Evolutionary conservation across 2,797 vertebrate genomes (phyloP), one percentile per base, ranked within the genome.

Genomic region (Toxotes lorentzi): DNA sequence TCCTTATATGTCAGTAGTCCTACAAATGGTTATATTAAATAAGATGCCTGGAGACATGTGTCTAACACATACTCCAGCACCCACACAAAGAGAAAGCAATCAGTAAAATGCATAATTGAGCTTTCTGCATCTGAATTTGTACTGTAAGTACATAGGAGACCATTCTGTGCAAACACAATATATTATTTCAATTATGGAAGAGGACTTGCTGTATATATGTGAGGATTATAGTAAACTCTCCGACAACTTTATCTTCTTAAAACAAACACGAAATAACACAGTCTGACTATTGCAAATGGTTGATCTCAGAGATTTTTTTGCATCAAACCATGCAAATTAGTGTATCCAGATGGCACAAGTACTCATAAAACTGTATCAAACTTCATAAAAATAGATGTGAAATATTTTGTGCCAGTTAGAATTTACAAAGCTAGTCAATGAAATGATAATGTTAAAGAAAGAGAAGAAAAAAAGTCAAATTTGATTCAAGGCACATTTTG

Each of bases 1-100:
- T 67, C 48, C 34, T 45, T 21, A 16, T 38, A 27, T 56, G 27
- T 78, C n/a, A 74, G 19, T 19, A 68, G 38, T 50, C 41, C n/a
- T 35, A 35, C 7, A 69, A 53, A 50, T 43, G 12, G 43, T 62
- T 13, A 17, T 56, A 43, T 21, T 81, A 41, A 58, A 85, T 76
- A 12, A 47, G 47, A 73, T 40, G 34, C 65, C 54, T 77, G 4
- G 14, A 81, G 73, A 73, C n/a, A 54, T 50, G 21, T 57, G 53
- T 58, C 7, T 5, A 51, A 73, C 32, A 76, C 40, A 59, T 38
- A 63, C 48, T 76, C 19, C 24, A 62, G 34, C 30, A 76, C 56
- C 16, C 35, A 75, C 27, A 62, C 35, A 56, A 59, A 53, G 8
- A 70, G 43, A 64, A 47, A 59, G 23, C 1, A 12, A 63, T 73